Percentiles rank a stretch among this genome's conserved stretches.
These are phyloP conservation scores for Papilio polytes DNA, from an alignment of 1,140 invertebrate species.

Conservation along the genomic window DNA sequence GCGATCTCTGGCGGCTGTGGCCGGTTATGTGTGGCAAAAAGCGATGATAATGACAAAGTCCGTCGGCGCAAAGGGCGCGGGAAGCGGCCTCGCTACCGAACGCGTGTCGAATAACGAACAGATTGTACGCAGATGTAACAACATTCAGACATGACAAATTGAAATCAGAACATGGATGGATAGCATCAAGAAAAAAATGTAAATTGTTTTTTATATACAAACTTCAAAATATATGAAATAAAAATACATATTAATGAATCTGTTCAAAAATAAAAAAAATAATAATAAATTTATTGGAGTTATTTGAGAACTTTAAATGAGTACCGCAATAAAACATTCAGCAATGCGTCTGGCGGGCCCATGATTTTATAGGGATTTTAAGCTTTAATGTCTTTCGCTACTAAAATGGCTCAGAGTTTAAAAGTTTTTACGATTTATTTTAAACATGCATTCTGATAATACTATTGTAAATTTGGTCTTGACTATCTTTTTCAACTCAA, in stretches of 20 bases:
- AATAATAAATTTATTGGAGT: not conserved
- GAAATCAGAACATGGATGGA: not conserved
- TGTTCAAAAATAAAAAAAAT: not conserved
- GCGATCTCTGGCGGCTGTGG: constrained; percentile 57
- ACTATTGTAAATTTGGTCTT: not conserved
- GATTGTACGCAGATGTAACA: constrained; percentile 44
- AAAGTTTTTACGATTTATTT: not conserved
- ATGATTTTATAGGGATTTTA: not conserved
- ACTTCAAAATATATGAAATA: no score
- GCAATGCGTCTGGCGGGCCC: not conserved
- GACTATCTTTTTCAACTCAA: not conserved
- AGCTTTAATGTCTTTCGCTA: constrained; percentile 11
- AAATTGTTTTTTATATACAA: not conserved
- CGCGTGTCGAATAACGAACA: constrained; percentile 70
- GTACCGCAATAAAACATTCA: not conserved
- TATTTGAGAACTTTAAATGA: not conserved
- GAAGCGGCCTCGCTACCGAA: constrained; percentile 55
- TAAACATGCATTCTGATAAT: not conserved
- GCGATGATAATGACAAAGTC: constrained; percentile 76
- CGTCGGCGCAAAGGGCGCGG: constrained; percentile 72
- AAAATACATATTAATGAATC: not conserved
- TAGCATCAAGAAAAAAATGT: not conserved
- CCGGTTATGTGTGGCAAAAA: constrained; percentile 76
- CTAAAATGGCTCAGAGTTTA: constrained; percentile 1
- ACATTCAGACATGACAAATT: constrained; percentile 37